A percentile compares a stretch with the other conserved stretches of the same genome.
Evolutionary conservation across 2,797 vertebrate genomes (phyloP).

Genomic region (Myripristis jacobus): DNA sequence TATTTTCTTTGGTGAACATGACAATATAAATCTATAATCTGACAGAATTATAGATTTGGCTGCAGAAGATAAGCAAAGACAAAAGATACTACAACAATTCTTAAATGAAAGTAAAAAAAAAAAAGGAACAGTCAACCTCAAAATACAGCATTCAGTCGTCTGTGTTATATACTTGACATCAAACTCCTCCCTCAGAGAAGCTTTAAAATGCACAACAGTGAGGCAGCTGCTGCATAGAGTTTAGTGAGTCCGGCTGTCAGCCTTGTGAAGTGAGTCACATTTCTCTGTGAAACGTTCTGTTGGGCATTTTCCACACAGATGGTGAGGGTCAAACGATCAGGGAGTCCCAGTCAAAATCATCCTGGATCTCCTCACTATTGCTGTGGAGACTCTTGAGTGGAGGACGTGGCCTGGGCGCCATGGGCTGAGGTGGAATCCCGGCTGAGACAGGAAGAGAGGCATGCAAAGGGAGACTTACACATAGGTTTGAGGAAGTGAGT

Average conservation of each 20-base stretch:
- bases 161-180: conserved; percentile 34
- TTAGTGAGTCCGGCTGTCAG: neutral
- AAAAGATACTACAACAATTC: conserved; percentile 52
- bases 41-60: conserved; percentile 2
- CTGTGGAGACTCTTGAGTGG: conserved; percentile 87
- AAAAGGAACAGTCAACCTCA: conserved; percentile 11
- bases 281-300: conserved; percentile 31
- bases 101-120: conserved; percentile 28
- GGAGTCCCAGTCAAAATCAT: conserved; percentile 98
- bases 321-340: conserved; percentile 72
- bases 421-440: conserved; percentile 83
- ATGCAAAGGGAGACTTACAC: conserved; percentile 6
- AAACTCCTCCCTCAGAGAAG: conserved; percentile 25
- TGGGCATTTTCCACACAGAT: neutral
- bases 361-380: conserved; percentile 95
- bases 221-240: conserved; percentile 34
- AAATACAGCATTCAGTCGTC: conserved; percentile 60
- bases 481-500: conserved; percentile 21
- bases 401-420: conserved; percentile 80
- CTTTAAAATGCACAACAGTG: conserved; percentile 22
- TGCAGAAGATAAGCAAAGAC: conserved; percentile 21
- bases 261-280: conserved; percentile 10
- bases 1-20: conserved; percentile 36
- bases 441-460: conserved; percentile 71
- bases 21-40: conserved; percentile 22